A percentile compares a stretch with the other conserved stretches of the same genome.
phyloP scores from a whole-genome alignment of 2,888 invertebrate species.

The Papilio protenor region DNA sequence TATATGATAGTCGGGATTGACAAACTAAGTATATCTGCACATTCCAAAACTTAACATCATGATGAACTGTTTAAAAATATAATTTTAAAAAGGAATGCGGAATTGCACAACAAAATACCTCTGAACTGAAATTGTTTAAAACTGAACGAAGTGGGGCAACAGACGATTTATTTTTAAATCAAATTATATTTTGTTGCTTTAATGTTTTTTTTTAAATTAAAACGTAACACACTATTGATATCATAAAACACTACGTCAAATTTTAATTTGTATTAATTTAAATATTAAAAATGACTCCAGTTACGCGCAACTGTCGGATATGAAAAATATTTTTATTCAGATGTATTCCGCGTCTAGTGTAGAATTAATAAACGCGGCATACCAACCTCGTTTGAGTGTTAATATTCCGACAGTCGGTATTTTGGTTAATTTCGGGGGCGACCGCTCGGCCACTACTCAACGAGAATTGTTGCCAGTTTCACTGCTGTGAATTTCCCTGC shows the following conservation, averaged over 20 bases:
- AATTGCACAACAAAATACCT: neutral
- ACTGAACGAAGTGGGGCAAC: neutral
- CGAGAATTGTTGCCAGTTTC: conserved; percentile 25
- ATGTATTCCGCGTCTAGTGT: conserved; percentile 44
- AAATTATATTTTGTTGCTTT: neutral
- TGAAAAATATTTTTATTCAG: conserved; percentile 23
- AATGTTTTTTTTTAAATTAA: neutral
- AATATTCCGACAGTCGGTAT: conserved; percentile 53
- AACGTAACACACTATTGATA: neutral
- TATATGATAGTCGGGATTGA: neutral
- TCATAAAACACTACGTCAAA: neutral
- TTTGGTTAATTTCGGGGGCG: conserved; percentile 50
- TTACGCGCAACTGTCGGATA: neutral
- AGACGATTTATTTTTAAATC: conserved; percentile 2
- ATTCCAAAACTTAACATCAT: neutral
- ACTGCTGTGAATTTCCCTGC: neutral
- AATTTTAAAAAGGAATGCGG: conserved; percentile 7
- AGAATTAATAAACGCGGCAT: conserved; percentile 52
- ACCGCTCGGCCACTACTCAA: conserved; percentile 20
- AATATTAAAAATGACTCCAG: neutral
- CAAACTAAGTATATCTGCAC: neutral
- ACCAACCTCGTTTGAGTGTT: conserved; percentile 54
- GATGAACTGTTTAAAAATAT: neutral
- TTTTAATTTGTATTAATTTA: neutral
- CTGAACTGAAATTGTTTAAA: neutral